phyloP scores from a whole-genome alignment of 2,797 vertebrate genomes.

The Argentina silus region DNA sequence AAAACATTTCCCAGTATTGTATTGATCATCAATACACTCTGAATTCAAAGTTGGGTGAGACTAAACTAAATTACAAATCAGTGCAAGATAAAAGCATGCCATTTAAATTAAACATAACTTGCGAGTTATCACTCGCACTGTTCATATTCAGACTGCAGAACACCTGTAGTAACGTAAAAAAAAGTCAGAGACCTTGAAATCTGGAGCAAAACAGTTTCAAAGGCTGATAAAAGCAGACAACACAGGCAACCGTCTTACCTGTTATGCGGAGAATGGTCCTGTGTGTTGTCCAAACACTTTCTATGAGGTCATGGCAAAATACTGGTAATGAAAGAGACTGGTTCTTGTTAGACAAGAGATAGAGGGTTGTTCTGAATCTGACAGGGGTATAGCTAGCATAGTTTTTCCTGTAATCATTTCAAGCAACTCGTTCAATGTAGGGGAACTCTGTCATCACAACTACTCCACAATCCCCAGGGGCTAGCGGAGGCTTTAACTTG shows the following conservation, averaged over 20 bases:
- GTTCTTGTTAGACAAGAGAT: conserved; percentile 45
- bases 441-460: conserved; percentile 80
- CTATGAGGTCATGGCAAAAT: conserved; percentile 58
- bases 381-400: conserved; percentile 43
- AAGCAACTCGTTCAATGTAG: conserved; percentile 63
- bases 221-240: conserved; percentile 10
- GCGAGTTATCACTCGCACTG: not conserved
- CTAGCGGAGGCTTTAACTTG: conserved; percentile 56
- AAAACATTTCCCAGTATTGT: not conserved
- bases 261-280: conserved; percentile 42
- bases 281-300: conserved; percentile 55
- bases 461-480: conserved; percentile 74
- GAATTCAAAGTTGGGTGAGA: no score
- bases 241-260: conserved; percentile 63
- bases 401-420: conserved; percentile 71
- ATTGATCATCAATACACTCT: not conserved
- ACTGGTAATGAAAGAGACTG: conserved; percentile 32
- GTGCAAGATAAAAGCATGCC: not conserved
- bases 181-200: not conserved
- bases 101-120: not conserved
- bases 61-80: not conserved
- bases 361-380: conserved; percentile 34
- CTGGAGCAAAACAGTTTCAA: conserved; percentile 3
- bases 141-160: not conserved
- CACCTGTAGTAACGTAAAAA: conserved; percentile 24